These are phyloP conservation scores for Sebastes steindachneri DNA, from an alignment of 2,797 vertebrate species.

Conservation along the genomic window DNA sequence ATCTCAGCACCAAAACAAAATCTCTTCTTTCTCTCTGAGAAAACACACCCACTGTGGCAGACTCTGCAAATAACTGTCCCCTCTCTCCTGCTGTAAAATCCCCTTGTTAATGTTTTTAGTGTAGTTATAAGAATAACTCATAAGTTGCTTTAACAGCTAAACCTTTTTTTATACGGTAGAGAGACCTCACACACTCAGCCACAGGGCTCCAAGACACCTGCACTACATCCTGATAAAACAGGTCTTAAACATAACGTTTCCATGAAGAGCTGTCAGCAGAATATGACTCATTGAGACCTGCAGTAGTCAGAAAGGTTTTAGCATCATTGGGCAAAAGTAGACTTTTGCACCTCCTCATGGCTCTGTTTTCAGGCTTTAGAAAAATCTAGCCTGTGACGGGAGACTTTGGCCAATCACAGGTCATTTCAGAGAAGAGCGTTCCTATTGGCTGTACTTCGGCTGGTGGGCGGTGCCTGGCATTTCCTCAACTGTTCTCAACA, in stretches of 20 bases:
- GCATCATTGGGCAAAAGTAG: too few relatives aligned
- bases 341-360: too few relatives aligned
- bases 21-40: neutral
- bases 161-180: conserved; percentile 48
- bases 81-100: neutral
- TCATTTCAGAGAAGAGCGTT: neutral
- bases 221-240: conserved; percentile 30
- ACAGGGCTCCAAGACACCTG: conserved; percentile 57
- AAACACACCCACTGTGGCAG: neutral
- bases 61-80: neutral
- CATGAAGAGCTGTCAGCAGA: conserved; percentile 9
- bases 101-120: neutral
- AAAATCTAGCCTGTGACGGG: too few relatives aligned
- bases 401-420: neutral
- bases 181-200: conserved; percentile 62
- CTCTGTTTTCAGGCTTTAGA: neutral
- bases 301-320: neutral
- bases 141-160: conserved; percentile 12
- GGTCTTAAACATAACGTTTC: conserved; percentile 36
- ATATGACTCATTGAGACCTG: neutral
- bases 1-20: conserved; percentile 29
- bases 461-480: neutral
- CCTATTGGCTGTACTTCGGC: neutral
- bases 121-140: neutral
- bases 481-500: neutral